Conservation (phyloP, 2,888 invertebrate genomes). For the Ypsolopha sequella region DNA sequence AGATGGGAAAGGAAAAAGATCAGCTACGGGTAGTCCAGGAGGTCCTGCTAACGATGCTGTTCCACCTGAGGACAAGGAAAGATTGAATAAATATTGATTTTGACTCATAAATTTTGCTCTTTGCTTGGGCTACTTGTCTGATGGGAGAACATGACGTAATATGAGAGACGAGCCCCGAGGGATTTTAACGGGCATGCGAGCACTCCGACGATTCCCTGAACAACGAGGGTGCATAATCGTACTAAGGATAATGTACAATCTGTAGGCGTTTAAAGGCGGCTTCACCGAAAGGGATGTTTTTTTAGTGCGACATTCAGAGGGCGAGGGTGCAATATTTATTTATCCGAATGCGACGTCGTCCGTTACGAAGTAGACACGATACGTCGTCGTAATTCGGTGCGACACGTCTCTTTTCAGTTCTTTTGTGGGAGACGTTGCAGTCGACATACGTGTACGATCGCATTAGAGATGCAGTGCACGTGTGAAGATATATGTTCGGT, state of each 20-base stretch:
- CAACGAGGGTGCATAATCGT: slow-evolving; percentile 70
- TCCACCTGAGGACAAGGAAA: slow-evolving; percentile 52
- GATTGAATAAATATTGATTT: slow-evolving; percentile 9
- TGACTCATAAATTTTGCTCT: slow-evolving; percentile 16
- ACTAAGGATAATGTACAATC: slow-evolving; percentile 72
- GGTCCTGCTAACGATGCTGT: slow-evolving; percentile 44
- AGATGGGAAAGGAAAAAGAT: slow-evolving; percentile 57
- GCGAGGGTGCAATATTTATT: slow-evolving; percentile 71
- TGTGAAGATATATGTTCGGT: slow-evolving; percentile 27
- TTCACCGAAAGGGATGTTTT: slow-evolving; percentile 69
- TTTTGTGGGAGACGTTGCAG: slow-evolving; percentile 23
- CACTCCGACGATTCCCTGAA: slow-evolving; percentile 64
- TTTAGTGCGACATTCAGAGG: slow-evolving; percentile 64
- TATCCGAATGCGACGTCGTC: slow-evolving; percentile 57
- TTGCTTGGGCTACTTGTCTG: slow-evolving; percentile 26
- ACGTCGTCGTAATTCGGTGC: slow-evolving; percentile 46
- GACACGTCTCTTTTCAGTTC: slow-evolving; percentile 30
- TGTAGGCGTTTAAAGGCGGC: slow-evolving; percentile 71
- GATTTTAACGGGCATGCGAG: slow-evolving; percentile 49
- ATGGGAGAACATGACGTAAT: slow-evolving; percentile 61
- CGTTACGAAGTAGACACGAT: slow-evolving; percentile 52
- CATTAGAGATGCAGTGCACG: slow-evolving; percentile 59
- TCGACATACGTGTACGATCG: slow-evolving; percentile 5
- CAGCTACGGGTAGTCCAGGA: slow-evolving; percentile 49
- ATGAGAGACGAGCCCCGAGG: slow-evolving; percentile 61